A percentile compares a stretch with the other conserved stretches of the same genome.
Conservation (phyloP, 2,797 vertebrate species). For the Danio albolineatus region DNA sequence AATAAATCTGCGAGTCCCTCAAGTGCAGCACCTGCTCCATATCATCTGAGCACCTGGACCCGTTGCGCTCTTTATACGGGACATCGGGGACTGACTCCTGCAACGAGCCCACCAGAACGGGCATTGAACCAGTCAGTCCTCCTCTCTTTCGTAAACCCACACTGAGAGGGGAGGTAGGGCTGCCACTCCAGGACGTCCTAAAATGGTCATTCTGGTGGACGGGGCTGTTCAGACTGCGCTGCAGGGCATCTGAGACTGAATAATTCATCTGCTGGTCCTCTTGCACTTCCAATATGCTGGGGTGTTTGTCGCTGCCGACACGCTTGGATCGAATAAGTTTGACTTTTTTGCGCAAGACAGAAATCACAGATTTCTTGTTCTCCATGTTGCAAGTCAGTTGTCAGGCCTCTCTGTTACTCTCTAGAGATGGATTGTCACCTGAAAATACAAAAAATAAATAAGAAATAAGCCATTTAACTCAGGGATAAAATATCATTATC, state of each 20-base stretch:
- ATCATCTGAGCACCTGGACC: constrained; percentile 38
- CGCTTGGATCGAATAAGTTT: constrained; percentile 67
- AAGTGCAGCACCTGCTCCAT: constrained; percentile 62
- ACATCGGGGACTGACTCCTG: constrained; percentile 60
- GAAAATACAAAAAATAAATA: background rate
- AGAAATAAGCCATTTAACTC: too few species aligned
- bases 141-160: background rate
- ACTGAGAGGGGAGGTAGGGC: constrained; percentile 52
- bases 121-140: constrained; percentile 43
- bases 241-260: constrained; percentile 68
- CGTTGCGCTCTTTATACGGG: constrained; percentile 50
- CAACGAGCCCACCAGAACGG: constrained; percentile 57
- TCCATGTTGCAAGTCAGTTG: background rate
- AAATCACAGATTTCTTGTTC: constrained; percentile 72
- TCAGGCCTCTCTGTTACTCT: constrained; percentile 32
- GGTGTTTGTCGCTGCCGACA: constrained; percentile 54
- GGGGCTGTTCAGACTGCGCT: background rate
- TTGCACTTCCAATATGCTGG: constrained; percentile 48
- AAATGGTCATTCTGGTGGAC: constrained; percentile 14
- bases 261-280: constrained; percentile 68
- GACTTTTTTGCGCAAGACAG: constrained; percentile 70
- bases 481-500: too few species aligned
- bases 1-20: constrained; percentile 56
- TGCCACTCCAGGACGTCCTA: constrained; percentile 51
- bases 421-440: constrained; percentile 10